phyloP scores from a whole-genome alignment of 2,888 invertebrate species.

The Cyaniris semiargus region DNA sequence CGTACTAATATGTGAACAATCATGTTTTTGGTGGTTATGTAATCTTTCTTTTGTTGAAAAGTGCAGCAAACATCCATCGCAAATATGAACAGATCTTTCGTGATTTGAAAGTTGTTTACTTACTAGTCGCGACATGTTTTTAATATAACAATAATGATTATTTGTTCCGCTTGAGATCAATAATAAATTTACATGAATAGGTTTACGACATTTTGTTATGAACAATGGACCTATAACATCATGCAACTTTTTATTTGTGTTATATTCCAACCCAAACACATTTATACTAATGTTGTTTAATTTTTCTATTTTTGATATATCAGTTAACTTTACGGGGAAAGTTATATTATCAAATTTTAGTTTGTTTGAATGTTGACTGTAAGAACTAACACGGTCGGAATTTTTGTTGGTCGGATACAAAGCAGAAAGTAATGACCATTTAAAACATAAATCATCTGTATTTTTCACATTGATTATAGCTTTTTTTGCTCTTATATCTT shows the following conservation, averaged over 20 bases:
- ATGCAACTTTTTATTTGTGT: conserved; percentile 38
- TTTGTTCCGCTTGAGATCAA: conserved; percentile 38
- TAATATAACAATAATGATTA: conserved; percentile 1
- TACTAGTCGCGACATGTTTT: conserved; percentile 16
- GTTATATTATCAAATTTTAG: conserved; percentile 39
- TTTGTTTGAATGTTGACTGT: too few species aligned
- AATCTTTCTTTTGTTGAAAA: too few species aligned
- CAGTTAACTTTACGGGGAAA: conserved; percentile 44
- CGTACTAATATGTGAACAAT: too few species aligned
- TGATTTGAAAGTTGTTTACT: conserved; percentile 36
- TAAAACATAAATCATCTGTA: too few species aligned
- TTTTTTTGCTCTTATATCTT: too few species aligned
- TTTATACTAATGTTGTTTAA: conserved; percentile 46
- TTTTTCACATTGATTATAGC: too few species aligned
- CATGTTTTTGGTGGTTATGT: too few species aligned
- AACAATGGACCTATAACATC: conserved; percentile 42
- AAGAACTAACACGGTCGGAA: too few species aligned
- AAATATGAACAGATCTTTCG: too few species aligned
- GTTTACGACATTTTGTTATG: conserved; percentile 40
- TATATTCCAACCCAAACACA: conserved; percentile 46
- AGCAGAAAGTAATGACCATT: too few species aligned
- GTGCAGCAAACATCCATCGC: too few species aligned
- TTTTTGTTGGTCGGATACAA: too few species aligned
- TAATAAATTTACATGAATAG: conserved; percentile 40
- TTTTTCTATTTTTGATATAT: conserved; percentile 44